Evolutionary conservation across 2,113 vertebrate species (phyloP).

Genomic region (Gorsachius goisagi): DNA sequence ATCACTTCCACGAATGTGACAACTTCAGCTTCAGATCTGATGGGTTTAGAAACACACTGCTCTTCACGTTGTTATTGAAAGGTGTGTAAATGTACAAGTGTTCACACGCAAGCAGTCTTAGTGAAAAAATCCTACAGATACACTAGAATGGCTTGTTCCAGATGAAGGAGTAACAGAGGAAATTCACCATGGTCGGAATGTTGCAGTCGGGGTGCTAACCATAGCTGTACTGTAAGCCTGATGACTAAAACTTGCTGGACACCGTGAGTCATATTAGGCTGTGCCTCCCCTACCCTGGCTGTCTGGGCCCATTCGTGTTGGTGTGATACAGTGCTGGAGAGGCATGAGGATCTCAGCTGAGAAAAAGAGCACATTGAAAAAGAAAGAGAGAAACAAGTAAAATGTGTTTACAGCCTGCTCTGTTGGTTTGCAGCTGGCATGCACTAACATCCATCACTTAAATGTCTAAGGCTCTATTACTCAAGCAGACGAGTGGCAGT

Average conservation of each 20-base stretch:
- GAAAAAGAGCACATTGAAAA: slow-evolving; percentile 26
- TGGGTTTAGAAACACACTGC: background rate
- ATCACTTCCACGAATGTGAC: background rate
- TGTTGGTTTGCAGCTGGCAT: slow-evolving; percentile 41
- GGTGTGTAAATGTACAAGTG: background rate
- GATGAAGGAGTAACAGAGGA: background rate
- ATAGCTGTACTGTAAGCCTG: background rate
- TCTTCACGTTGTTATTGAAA: background rate
- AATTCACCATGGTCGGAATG: background rate
- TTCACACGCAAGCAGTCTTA: background rate
- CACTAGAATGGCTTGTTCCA: background rate
- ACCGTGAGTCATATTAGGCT: background rate
- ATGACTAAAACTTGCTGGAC: background rate
- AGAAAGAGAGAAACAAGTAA: background rate
- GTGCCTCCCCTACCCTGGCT: background rate
- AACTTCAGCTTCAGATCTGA: background rate
- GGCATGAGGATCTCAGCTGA: background rate
- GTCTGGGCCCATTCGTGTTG: background rate
- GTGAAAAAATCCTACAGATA: background rate
- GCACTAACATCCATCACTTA: slow-evolving; percentile 45
- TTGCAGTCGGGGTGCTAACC: background rate
- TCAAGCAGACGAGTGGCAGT: slow-evolving; percentile 44
- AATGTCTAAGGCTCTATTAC: slow-evolving; percentile 55
- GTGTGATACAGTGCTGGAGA: background rate
- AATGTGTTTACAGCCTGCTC: slow-evolving; percentile 52